Base-by-base conservation (phyloP, 2,797 vertebrate species). In the Chaunax sp. region DNA sequence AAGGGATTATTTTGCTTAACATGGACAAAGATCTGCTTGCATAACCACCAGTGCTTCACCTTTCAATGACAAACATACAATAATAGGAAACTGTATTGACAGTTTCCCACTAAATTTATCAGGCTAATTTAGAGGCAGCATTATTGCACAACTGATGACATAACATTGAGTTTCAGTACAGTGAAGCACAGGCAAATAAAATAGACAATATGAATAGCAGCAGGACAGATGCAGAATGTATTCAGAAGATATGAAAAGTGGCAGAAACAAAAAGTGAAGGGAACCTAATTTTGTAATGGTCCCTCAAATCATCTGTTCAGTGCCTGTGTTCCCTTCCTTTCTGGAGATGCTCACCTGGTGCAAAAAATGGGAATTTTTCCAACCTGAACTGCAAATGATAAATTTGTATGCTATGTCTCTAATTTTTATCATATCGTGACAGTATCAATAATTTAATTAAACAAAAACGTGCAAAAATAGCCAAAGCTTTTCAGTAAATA, bases 51-150 rank as follows among this genome's bases (percentile, higher is more conserved):
- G n/a, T n/a, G 63, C 13, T 15, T 64, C 69, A 77, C 63, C 54
- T 52, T 67, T 44, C 59, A 38, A 41, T 78, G 72, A 68, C 55
- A 78, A 64, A 60, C 28, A 23, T 16, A 70, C 43, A 78, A 72
- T 54, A 69, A 76, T 30, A 74, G 41, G 66, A 73, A 28, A 64
- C 18, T 18, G 15, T 15, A 19, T 18, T 64, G 69, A 75, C 76
- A 73, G 56, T 53, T n/a, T n/a, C n/a, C n/a, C n/a, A n/a, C n/a
- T n/a, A n/a, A n/a, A n/a, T n/a, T n/a, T n/a, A n/a, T n/a, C n/a
- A n/a, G n/a, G n/a, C n/a, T n/a, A n/a, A n/a, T n/a, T n/a, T n/a
- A n/a, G n/a, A n/a, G n/a, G n/a, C n/a, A n/a, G n/a, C n/a, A n/a
- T n/a, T n/a, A n/a, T n/a, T n/a, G 52, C 23, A 47, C 40, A 22